Conservation (phyloP, 2,113 vertebrate species). For the Etheostoma spectabile region DNA sequence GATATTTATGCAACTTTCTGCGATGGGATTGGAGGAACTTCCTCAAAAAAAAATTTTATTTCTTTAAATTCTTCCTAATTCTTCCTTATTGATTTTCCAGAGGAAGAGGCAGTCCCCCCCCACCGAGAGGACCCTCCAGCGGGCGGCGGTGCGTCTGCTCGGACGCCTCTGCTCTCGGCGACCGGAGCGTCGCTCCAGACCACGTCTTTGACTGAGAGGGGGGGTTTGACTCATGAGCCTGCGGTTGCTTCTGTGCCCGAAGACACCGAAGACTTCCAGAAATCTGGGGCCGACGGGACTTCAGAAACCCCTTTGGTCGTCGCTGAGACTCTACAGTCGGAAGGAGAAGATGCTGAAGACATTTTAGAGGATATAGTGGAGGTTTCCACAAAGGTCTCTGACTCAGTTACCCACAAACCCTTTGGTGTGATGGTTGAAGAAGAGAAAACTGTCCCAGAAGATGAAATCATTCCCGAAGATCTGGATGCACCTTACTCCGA, state of each 20-base stretch:
- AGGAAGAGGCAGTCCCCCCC: background rate
- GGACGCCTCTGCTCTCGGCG: background rate
- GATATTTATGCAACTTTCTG: too few relatives aligned
- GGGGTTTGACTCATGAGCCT: conserved; percentile 27
- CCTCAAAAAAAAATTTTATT: too few relatives aligned
- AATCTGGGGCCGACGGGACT: background rate
- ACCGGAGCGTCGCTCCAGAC: background rate
- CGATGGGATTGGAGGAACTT: too few relatives aligned
- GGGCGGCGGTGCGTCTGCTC: background rate
- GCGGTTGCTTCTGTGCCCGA: background rate
- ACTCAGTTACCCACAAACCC: conserved; percentile 12
- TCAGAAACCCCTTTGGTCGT: conserved; percentile 1
- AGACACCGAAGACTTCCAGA: background rate
- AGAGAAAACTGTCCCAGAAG: background rate
- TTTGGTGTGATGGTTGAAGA: background rate
- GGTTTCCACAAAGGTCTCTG: background rate
- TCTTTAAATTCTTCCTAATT: too few relatives aligned
- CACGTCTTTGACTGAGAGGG: background rate
- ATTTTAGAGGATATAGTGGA: conserved; percentile 33
- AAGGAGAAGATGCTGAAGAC: background rate
- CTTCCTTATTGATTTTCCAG: conserved; percentile 17
- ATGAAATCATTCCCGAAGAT: conserved; percentile 6
- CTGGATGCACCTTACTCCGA: conserved; percentile 9
- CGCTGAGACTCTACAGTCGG: background rate
- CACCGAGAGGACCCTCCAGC: background rate